A percentile compares a stretch with the other conserved stretches of the same genome.
These are phyloP conservation scores for Xenus cinereus DNA, from an alignment of 2,113 vertebrate species.

Conservation along the genomic window DNA sequence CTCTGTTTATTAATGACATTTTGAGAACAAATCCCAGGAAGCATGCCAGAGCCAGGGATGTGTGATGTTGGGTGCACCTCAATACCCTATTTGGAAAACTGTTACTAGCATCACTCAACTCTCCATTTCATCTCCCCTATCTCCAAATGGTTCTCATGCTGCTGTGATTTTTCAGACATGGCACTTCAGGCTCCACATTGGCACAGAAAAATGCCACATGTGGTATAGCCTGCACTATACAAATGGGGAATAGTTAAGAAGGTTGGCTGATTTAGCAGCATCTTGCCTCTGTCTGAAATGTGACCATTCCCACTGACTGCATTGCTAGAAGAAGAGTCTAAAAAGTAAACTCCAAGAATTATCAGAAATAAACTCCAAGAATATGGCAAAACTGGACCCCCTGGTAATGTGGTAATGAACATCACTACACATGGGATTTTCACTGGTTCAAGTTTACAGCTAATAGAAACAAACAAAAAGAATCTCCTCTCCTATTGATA, in stretches of 20 bases:
- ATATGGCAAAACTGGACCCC: not conserved
- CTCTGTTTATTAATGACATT: not conserved
- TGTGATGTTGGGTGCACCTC: not conserved
- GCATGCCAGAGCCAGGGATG: not conserved
- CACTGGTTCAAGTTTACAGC: not conserved
- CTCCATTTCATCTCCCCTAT: not conserved
- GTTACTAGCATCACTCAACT: not conserved
- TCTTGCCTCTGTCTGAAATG: not conserved
- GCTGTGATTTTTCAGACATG: not conserved
- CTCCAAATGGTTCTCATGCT: not conserved
- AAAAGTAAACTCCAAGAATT: not conserved
- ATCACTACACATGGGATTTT: not conserved
- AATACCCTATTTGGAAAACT: not conserved
- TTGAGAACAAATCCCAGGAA: not conserved
- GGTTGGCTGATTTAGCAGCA: not conserved
- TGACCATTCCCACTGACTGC: fast-evolving
- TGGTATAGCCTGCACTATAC: not conserved
- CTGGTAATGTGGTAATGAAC: not conserved
- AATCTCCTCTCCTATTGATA: not conserved
- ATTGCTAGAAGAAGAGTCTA: not conserved
- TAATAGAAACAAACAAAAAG: not conserved
- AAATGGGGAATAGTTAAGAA: not conserved
- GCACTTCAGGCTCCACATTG: not conserved
- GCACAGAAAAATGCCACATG: not conserved
- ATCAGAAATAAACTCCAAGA: not conserved